These are phyloP conservation scores for Achroia grisella DNA, from an alignment of 1,140 invertebrate genomes.

Conservation along the genomic window DNA sequence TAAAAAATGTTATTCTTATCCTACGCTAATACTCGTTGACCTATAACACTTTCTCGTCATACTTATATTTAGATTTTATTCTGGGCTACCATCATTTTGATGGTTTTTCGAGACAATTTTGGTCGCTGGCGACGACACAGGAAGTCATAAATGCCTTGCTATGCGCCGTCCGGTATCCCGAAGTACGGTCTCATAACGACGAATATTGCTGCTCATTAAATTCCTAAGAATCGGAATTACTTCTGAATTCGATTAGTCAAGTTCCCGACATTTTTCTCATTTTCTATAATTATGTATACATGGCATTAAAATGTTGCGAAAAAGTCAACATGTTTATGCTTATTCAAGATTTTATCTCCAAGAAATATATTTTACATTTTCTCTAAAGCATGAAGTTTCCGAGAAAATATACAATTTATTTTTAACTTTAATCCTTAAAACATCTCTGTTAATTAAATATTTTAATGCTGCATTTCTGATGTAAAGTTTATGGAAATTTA, in stretches of 20 bases:
- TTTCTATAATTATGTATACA: no score
- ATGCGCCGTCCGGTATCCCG: slow-evolving; percentile 14
- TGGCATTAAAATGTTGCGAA: no score
- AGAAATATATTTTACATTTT: no score
- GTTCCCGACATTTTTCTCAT: background rate
- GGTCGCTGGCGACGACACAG: slow-evolving; percentile 40
- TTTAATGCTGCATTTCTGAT: no score
- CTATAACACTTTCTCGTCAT: slow-evolving; percentile 7
- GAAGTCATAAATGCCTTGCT: slow-evolving; percentile 49
- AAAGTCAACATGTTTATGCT: no score
- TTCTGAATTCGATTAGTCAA: slow-evolving; percentile 8
- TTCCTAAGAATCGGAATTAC: slow-evolving; percentile 16
- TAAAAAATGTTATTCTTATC: background rate
- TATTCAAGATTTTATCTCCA: no score
- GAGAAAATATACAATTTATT: no score
- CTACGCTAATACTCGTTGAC: background rate
- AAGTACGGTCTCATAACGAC: slow-evolving; percentile 16
- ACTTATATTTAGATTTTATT: slow-evolving; percentile 42
- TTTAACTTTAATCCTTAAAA: no score
- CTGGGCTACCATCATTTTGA: slow-evolving; percentile 41
- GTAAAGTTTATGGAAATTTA: no score
- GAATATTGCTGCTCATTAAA: slow-evolving; percentile 24
- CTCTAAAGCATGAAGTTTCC: no score
- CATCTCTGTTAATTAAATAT: no score
- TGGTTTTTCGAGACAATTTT: slow-evolving; percentile 40